Evolutionary conservation across 1,140 invertebrate genomes (phyloP).

Genomic region (Megalonaias nervosa): DNA sequence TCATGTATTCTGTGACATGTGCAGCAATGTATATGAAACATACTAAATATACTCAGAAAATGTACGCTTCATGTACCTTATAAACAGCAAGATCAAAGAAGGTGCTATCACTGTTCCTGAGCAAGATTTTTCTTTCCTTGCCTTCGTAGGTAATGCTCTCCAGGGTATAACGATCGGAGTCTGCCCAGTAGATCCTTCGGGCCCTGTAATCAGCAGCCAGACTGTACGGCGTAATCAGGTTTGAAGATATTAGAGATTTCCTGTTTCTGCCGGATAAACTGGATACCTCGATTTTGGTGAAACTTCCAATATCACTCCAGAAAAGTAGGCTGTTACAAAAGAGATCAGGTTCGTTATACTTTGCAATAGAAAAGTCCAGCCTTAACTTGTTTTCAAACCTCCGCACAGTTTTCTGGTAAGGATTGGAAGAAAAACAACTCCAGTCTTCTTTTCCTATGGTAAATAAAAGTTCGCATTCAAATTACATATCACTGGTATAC

Average conservation of each 20-base stretch:
- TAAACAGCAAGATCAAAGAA: slow-evolving; percentile 19
- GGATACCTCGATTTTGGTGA: slow-evolving; percentile 17
- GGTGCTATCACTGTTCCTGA: neutral
- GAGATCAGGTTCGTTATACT: neutral
- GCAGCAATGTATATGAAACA: neutral
- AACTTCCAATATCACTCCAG: slow-evolving; percentile 15
- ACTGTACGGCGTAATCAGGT: neutral
- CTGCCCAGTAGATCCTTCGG: neutral
- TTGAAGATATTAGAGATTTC: slow-evolving; percentile 9
- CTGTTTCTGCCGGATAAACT: slow-evolving; percentile 1
- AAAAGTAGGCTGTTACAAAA: slow-evolving; percentile 18
- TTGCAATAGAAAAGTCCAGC: too few species aligned
- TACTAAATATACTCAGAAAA: neutral
- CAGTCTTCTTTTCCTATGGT: too few species aligned
- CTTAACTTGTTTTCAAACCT: too few species aligned
- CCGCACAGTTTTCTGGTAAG: too few species aligned
- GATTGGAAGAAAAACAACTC: too few species aligned
- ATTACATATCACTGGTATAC: too few species aligned
- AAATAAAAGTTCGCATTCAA: too few species aligned
- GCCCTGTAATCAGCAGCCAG: slow-evolving; percentile 4
- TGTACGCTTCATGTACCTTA: neutral
- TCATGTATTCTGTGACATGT: neutral
- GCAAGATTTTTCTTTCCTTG: neutral
- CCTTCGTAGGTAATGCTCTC: slow-evolving; percentile 15
- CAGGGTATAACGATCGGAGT: slow-evolving; percentile 7